Evolutionary conservation across 2,888 invertebrate species (phyloP).

Genomic region (Tryphoninae sp.): DNA sequence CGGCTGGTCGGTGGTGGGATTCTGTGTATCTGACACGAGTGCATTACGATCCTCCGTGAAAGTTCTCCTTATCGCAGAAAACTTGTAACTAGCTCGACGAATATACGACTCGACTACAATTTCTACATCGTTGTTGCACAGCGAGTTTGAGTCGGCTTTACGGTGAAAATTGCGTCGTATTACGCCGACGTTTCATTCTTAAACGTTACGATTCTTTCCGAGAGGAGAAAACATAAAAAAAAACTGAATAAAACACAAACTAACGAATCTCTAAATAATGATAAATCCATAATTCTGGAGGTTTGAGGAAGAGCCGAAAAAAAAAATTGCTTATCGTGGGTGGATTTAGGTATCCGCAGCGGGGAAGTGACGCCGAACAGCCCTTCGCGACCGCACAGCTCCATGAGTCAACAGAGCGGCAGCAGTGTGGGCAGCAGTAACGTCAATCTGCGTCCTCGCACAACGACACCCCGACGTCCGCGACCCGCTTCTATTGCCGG

Average conservation of each 20-base stretch:
- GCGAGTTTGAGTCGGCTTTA: neutral
- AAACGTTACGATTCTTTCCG: neutral
- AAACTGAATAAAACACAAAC: slow-evolving; percentile 8
- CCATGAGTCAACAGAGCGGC: slow-evolving; percentile 89
- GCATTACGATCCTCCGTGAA: slow-evolving; percentile 14
- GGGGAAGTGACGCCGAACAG: slow-evolving; percentile 89
- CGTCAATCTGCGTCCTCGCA: slow-evolving; percentile 84
- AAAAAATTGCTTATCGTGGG: slow-evolving; percentile 71
- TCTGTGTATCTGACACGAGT: slow-evolving; percentile 26
- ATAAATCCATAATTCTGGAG: slow-evolving; percentile 19
- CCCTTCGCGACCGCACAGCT: slow-evolving; percentile 93
- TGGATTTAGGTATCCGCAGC: slow-evolving; percentile 85
- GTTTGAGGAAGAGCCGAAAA: slow-evolving; percentile 10
- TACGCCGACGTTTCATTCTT: slow-evolving; percentile 5
- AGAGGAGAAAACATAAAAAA: slow-evolving; percentile 3
- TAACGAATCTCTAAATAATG: slow-evolving; percentile 37
- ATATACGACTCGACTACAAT: slow-evolving; percentile 17
- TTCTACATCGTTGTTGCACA: slow-evolving; percentile 13
- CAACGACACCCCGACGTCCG: slow-evolving; percentile 86
- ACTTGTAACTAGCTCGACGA: slow-evolving; percentile 42
- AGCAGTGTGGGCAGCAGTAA: slow-evolving; percentile 83
- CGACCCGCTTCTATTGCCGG: slow-evolving; percentile 92
- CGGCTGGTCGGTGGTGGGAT: slow-evolving; percentile 62
- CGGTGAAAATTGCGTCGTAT: slow-evolving; percentile 11
- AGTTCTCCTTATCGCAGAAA: slow-evolving; percentile 34